Evolutionary conservation across 2,113 vertebrate species (phyloP).

Genomic region (Noturus placidus): DNA sequence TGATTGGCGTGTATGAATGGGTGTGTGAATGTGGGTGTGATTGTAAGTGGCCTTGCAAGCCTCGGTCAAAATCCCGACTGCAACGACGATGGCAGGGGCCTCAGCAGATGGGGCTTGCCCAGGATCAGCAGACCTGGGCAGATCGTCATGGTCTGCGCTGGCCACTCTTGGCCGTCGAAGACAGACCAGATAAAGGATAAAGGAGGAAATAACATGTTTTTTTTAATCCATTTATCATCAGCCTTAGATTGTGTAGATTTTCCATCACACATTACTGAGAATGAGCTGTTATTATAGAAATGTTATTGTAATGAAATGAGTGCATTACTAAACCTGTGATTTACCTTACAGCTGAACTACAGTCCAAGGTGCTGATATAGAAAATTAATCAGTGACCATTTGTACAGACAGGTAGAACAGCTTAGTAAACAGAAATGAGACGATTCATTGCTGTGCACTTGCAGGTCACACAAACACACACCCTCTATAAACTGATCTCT

Average conservation of each 20-base stretch:
- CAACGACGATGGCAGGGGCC: no score
- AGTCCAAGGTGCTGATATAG: not conserved
- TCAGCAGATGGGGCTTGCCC: no score
- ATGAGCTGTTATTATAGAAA: not conserved
- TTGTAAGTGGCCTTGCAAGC: no score
- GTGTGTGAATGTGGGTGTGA: no score
- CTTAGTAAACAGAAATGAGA: conserved; percentile 70
- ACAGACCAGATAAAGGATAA: no score
- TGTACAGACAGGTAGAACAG: conserved; percentile 11
- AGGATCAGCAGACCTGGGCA: no score
- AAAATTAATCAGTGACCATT: not conserved
- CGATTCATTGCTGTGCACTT: conserved; percentile 53
- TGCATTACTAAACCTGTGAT: not conserved
- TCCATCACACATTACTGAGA: not conserved
- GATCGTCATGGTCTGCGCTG: no score
- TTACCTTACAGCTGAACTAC: not conserved
- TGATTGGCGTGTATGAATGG: no score
- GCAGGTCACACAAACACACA: conserved; percentile 55
- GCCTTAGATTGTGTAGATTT: not conserved
- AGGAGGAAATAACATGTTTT: no score
- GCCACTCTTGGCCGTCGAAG: no score
- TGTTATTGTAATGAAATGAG: not conserved
- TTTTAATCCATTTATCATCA: not conserved
- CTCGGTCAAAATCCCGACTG: no score
- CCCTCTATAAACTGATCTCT: conserved; percentile 54